These are phyloP conservation scores for Corydoras maculifer DNA, from an alignment of 2,113 vertebrate genomes.

Conservation along the genomic window DNA sequence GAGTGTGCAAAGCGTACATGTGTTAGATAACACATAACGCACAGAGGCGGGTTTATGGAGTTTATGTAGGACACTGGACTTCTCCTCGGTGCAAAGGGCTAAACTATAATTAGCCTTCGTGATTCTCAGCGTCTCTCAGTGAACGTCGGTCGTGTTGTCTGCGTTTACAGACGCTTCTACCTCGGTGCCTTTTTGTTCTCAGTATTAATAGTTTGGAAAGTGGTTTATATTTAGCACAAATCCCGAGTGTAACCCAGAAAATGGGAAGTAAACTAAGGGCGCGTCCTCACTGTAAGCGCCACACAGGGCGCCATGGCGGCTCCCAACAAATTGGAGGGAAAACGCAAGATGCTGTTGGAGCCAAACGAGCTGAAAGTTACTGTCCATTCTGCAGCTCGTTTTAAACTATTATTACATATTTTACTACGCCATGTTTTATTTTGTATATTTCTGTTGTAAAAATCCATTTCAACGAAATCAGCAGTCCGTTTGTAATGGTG, in stretches of 20 bases:
- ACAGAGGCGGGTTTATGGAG: not conserved
- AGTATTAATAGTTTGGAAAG: not conserved
- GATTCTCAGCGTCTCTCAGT: conserved; percentile 13
- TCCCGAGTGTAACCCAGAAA: not conserved
- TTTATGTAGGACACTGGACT: conserved; percentile 26
- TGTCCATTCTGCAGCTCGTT: not conserved
- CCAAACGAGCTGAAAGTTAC: not conserved
- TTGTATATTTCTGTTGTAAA: not conserved
- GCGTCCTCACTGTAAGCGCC: not conserved
- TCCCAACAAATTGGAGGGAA: not conserved
- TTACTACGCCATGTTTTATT: not conserved
- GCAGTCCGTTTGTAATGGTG: too few relatives aligned
- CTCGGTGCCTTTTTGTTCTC: not conserved
- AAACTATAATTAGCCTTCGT: conserved; percentile 26
- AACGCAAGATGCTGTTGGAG: not conserved
- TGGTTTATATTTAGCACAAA: not conserved
- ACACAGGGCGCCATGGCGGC: not conserved
- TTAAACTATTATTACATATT: not conserved
- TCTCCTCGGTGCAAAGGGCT: conserved; percentile 21
- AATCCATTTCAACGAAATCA: not conserved
- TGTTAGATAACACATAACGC: not conserved
- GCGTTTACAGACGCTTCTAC: not conserved
- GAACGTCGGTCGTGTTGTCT: not conserved
- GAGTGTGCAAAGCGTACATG: not conserved
- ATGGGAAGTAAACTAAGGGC: not conserved